Conservation (phyloP, 2,797 vertebrate species). For the Miopithecus talapoin region DNA sequence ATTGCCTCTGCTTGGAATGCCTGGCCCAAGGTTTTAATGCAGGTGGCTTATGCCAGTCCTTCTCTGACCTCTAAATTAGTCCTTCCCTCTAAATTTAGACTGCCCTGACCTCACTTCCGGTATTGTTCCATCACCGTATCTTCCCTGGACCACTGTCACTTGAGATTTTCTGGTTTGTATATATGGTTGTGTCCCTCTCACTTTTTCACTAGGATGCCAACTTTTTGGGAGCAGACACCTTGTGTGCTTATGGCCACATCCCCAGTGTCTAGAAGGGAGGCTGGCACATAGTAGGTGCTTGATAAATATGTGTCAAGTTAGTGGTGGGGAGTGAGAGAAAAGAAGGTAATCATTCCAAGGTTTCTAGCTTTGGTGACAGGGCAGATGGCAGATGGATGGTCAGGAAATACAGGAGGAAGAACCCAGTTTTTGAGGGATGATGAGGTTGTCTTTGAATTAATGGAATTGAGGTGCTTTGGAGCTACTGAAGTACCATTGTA, state of each 20-base stretch:
- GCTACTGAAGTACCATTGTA: background rate
- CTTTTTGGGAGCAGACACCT: background rate
- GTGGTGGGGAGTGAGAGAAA: background rate
- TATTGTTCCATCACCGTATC: background rate
- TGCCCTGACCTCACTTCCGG: accelerated
- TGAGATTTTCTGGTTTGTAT: background rate
- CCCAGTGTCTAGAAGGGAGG: background rate
- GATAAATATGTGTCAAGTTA: background rate
- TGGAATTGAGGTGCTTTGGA: background rate
- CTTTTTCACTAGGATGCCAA: background rate
- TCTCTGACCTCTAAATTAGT: background rate
- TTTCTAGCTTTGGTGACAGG: background rate
- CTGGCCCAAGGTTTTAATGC: background rate
- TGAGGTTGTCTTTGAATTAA: background rate
- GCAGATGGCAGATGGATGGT: background rate
- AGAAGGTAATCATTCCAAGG: background rate
- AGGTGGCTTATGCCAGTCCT: background rate
- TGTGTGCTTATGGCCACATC: background rate
- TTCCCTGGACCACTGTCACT: background rate
- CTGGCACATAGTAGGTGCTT: background rate
- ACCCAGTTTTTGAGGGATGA: background rate
- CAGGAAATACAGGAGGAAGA: background rate
- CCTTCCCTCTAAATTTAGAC: too few relatives aligned
- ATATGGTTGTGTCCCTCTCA: too few relatives aligned
- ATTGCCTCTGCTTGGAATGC: background rate